Base-by-base conservation (phyloP, 2,888 invertebrate genomes). In the Elysia crispata region DNA sequence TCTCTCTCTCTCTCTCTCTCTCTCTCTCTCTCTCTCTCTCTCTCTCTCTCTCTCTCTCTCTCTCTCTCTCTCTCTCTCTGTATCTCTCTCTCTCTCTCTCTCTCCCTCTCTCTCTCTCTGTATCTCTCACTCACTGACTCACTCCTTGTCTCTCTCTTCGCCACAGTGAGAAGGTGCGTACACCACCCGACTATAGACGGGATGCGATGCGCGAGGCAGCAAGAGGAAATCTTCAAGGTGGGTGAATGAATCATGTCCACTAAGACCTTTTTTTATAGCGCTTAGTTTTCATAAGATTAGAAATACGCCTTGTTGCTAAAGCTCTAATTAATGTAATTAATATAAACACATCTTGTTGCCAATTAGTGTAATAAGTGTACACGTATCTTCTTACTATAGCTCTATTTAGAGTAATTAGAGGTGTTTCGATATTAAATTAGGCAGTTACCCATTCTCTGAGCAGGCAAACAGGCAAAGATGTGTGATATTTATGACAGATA, bases 131-230 rank as follows among this genome's bases (percentile, higher is more conserved):
- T n/a, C n/a, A n/a, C 15, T 8, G 5, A 8, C 60, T 60, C 5
- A 8, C 60, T 25, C n/a, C 15, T 6, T 8, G 6, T 60, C 60
- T 25, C 6, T 25, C 6, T 25, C 3, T 8, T 28, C 54, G 15
- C 20, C 20, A 23, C 67, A 79, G 79, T 31, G 66, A 73, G 50
- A 79, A 74, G 62, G 67, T 79, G 64, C 20, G 64, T 20, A 54
- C 74, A 64, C 79, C 79, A 50, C 79, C 79, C 1, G 79, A 79
- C 74, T 79, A 79, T 66, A 79, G 79, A 30, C 41, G 79, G 31
- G 79, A 79, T 54, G 79, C 79, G n/a, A 79, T 79, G 79, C 60
- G 79, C 73, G 79, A 79, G 28, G 74, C 79, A 31, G 79, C 74
- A 25, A 62, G 49, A 57, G 64, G 31, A 25, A 50, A 50, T 33